Evolutionary conservation across 2,888 invertebrate species (phyloP).

Genomic region (Caenorhabditis sp.): DNA sequence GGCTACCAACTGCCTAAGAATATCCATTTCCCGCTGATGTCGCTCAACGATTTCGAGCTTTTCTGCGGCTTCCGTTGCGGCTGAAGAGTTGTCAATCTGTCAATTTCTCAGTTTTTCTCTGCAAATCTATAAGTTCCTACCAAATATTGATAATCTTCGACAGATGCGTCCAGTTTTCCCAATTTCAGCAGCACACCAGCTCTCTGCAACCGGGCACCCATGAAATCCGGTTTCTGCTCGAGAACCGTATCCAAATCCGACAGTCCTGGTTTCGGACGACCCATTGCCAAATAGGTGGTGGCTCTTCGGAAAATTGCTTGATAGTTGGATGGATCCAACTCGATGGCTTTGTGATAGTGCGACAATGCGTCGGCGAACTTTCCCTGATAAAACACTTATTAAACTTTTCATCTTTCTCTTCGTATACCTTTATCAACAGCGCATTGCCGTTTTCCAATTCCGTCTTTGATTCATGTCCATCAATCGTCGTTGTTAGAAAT

Average conservation of each 20-base stretch:
- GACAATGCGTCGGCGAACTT: conserved; percentile 46
- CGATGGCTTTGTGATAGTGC: conserved; percentile 58
- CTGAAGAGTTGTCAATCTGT: conserved; percentile 5
- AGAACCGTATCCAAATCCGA: conserved; percentile 44
- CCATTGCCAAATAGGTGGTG: conserved; percentile 45
- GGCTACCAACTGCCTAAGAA: not conserved
- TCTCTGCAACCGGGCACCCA: conserved; percentile 41
- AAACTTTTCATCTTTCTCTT: not conserved
- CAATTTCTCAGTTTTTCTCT: not conserved
- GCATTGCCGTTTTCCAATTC: conserved; percentile 48
- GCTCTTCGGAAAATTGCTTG: conserved; percentile 59
- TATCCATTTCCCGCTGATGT: not conserved
- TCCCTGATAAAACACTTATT: conserved; percentile 16
- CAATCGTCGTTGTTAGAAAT: not conserved
- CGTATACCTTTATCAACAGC: conserved; percentile 29
- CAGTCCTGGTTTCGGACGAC: conserved; percentile 26
- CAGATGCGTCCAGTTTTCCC: conserved; percentile 38
- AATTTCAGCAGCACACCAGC: conserved; percentile 42
- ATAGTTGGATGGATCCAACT: conserved; percentile 42
- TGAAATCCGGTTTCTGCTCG: conserved; percentile 53
- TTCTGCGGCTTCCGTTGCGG: not conserved
- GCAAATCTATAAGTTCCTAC: too few relatives aligned
- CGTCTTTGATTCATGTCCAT: not conserved
- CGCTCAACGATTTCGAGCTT: conserved; percentile 11
- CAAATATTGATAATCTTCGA: conserved; percentile 7